phyloP scores from a whole-genome alignment of 2,113 vertebrate species.

The Leptosomus discolor region DNA sequence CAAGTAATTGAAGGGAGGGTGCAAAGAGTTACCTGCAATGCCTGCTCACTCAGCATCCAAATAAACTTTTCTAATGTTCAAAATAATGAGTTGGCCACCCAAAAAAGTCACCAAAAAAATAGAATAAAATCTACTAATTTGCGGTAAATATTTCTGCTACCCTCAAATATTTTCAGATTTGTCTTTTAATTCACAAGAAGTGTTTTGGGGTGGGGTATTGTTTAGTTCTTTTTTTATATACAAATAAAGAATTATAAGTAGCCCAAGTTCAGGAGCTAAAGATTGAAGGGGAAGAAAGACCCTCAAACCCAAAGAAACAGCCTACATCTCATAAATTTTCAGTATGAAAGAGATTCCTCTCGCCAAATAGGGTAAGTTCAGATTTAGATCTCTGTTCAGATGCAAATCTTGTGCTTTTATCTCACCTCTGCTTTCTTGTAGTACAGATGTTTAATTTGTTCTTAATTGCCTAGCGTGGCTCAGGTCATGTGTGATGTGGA shows the following conservation, averaged over 20 bases:
- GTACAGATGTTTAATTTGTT: neutral
- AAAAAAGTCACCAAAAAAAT: neutral
- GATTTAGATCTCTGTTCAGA: neutral
- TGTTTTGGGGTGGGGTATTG: fast-evolving
- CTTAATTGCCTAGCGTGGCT: neutral
- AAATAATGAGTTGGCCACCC: neutral
- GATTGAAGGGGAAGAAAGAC: neutral
- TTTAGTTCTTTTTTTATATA: neutral
- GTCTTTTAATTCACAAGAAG: neutral
- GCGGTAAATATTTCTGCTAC: neutral
- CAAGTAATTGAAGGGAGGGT: neutral
- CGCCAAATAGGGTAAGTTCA: neutral
- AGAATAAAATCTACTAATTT: neutral
- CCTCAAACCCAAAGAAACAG: neutral
- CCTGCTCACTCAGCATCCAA: neutral
- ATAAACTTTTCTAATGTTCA: neutral
- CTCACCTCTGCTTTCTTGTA: neutral
- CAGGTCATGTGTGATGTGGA: neutral
- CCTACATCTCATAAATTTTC: neutral
- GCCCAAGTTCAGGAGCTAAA: neutral
- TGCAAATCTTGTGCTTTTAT: neutral
- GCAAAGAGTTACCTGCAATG: neutral
- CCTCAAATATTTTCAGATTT: neutral
- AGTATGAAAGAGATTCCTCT: neutral
- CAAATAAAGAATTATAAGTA: neutral